These are phyloP conservation scores for Nesogale talazaci DNA, from an alignment of 2,113 vertebrate species.

Conservation along the genomic window DNA sequence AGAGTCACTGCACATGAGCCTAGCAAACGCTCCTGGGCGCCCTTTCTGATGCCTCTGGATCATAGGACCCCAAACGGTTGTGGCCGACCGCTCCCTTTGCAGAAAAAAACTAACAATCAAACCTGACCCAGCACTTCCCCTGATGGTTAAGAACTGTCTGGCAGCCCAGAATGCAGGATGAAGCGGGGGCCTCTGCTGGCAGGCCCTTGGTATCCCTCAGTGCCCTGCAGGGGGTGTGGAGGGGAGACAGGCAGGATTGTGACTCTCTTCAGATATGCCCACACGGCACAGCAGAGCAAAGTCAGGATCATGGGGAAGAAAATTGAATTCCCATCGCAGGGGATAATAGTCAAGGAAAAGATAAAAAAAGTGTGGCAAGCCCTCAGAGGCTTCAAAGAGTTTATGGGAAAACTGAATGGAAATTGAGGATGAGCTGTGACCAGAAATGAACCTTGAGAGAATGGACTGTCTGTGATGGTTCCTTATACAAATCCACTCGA, in stretches of 20 bases:
- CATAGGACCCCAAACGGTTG: no score
- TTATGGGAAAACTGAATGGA: not conserved
- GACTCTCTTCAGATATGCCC: conserved; percentile 20
- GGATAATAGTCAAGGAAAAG: not conserved
- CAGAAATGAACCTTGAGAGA: not conserved
- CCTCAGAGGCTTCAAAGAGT: no score
- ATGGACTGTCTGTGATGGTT: not conserved
- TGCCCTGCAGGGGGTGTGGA: no score
- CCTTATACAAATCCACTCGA: not conserved
- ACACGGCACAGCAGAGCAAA: not conserved
- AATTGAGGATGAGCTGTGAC: conserved; percentile 3
- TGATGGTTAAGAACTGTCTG: no score
- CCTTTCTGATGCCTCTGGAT: not conserved
- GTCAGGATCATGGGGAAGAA: not conserved
- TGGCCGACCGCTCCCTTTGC: no score
- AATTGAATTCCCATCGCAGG: not conserved
- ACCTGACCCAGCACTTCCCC: no score
- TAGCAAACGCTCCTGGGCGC: not conserved
- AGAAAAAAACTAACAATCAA: no score
- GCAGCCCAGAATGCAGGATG: no score
- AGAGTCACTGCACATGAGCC: not conserved
- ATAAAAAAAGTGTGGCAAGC: not conserved
- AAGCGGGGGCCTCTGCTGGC: no score
- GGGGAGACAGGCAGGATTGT: no score
- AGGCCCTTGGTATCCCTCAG: no score